Conservation (phyloP, 2,113 vertebrate species). For the Pangasianodon hypophthalmus region DNA sequence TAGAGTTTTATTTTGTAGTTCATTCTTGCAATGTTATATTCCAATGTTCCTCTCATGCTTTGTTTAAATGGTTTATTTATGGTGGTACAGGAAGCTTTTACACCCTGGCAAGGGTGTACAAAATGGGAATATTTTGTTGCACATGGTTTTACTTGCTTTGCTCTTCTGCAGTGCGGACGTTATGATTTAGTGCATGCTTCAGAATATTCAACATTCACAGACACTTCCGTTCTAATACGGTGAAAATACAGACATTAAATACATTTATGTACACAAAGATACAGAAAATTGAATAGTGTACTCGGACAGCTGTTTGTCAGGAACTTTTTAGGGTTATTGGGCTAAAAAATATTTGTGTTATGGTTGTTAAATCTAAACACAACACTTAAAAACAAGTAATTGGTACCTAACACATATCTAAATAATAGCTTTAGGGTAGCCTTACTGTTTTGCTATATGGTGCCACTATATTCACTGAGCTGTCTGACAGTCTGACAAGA, state of each 20-base stretch:
- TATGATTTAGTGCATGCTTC: background rate
- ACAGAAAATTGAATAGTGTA: background rate
- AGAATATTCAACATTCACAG: background rate
- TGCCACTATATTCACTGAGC: constrained; percentile 25
- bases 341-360: background rate
- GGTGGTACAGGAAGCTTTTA: background rate
- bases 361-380: constrained; percentile 31
- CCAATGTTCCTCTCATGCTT: background rate
- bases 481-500: constrained; percentile 23
- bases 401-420: constrained; percentile 19
- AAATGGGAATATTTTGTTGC: background rate
- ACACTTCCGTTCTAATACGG: background rate
- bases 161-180: background rate
- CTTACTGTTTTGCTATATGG: constrained; percentile 31
- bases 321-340: background rate
- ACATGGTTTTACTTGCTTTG: background rate
- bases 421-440: constrained; percentile 46
- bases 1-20: background rate
- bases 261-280: background rate
- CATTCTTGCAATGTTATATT: background rate
- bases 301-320: constrained; percentile 2
- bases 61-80: constrained; percentile 2
- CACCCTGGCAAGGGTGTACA: background rate
- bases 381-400: constrained; percentile 47
- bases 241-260: background rate